Evolutionary conservation across 1,140 invertebrate genomes (phyloP).

Genomic region (Psilanteris sp.): DNA sequence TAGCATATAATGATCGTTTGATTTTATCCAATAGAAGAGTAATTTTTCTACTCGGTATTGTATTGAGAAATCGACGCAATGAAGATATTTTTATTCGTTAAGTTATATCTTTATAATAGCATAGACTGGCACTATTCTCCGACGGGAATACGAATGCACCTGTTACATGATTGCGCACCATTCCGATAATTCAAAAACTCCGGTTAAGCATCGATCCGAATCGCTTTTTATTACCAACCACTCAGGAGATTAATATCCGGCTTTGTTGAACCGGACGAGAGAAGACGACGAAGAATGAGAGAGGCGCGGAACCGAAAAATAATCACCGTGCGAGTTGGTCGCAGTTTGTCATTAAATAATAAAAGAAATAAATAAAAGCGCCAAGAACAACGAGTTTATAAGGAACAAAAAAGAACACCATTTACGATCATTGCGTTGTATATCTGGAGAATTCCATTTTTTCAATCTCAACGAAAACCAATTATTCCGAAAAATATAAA

Average conservation of each 20-base stretch:
- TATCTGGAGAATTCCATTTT: background rate
- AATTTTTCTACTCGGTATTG: background rate
- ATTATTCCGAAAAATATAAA: too few species aligned
- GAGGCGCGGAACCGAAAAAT: constrained; percentile 62
- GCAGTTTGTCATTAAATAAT: constrained; percentile 62
- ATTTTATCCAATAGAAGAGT: constrained; percentile 28
- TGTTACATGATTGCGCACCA: constrained; percentile 63
- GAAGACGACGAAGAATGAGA: constrained; percentile 58
- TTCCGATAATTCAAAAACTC: constrained; percentile 65
- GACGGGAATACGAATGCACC: constrained; percentile 61
- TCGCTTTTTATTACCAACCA: constrained; percentile 65
- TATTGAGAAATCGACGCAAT: constrained; percentile 12
- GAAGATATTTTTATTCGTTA: constrained; percentile 39
- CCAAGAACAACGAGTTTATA: constrained; percentile 43
- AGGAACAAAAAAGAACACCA: constrained; percentile 10
- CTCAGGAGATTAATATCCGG: constrained; percentile 66
- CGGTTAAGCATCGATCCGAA: constrained; percentile 66
- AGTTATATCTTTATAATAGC: constrained; percentile 58
- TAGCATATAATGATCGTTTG: too few species aligned
- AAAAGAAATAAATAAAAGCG: constrained; percentile 60
- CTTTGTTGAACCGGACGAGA: constrained; percentile 62
- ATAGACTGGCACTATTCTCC: constrained; percentile 44
- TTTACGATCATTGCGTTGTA: constrained; percentile 24
- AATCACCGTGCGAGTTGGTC: constrained; percentile 56
- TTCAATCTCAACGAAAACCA: too few species aligned